These are phyloP conservation scores for Pelvicachromis taeniatus DNA, from an alignment of 2,113 vertebrate species.

Conservation along the genomic window DNA sequence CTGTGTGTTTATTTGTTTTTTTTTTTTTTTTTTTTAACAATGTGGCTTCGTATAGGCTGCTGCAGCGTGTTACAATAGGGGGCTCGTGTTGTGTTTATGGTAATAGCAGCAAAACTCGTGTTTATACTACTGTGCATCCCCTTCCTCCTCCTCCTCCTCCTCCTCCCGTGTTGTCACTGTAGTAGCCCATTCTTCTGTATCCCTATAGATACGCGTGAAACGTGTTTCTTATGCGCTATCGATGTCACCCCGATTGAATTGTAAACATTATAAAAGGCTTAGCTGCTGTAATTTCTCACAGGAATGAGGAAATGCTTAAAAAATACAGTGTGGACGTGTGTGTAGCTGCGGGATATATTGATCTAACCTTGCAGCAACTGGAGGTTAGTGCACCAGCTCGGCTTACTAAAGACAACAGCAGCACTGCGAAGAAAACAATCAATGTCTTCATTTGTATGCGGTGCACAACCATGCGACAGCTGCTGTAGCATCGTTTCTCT, in stretches of 20 bases:
- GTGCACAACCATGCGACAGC: conserved; percentile 64
- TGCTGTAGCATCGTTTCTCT: conserved; percentile 49
- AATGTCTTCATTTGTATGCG: conserved; percentile 66
- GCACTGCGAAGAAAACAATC: conserved; percentile 18
- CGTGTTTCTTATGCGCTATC: not conserved
- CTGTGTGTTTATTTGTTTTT: too few relatives aligned
- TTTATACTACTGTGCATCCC: not conserved
- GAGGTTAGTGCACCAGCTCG: conserved; percentile 28
- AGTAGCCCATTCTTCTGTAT: not conserved
- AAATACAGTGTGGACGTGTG: not conserved
- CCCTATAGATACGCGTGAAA: not conserved
- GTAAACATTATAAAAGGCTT: not conserved
- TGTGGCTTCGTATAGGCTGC: not conserved
- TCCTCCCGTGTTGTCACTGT: not conserved
- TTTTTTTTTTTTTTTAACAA: too few relatives aligned
- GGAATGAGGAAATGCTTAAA: not conserved
- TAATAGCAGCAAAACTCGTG: not conserved
- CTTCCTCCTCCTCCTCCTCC: not conserved
- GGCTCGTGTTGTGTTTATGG: not conserved
- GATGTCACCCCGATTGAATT: not conserved
- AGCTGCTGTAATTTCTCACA: not conserved
- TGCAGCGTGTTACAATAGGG: not conserved
- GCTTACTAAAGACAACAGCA: conserved; percentile 29
- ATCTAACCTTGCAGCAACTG: not conserved
- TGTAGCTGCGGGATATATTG: not conserved